Evolutionary conservation across 2,888 invertebrate species (phyloP).

Genomic region (Leuctra nigra): DNA sequence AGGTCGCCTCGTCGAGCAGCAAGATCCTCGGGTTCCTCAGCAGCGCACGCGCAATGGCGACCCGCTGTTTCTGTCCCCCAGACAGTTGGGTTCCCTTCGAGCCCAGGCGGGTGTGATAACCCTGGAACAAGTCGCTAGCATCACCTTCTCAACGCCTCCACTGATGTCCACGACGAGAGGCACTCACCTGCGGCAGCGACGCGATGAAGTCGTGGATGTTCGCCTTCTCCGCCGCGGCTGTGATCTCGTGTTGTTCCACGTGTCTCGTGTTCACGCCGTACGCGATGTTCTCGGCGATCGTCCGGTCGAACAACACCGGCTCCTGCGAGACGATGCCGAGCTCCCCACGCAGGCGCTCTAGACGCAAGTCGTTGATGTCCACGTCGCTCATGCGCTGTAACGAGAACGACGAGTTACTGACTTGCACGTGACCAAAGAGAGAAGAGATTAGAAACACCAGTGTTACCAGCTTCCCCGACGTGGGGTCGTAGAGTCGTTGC

Average conservation of each 20-base stretch:
- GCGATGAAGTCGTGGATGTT: constrained; percentile 82
- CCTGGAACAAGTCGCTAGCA: constrained; percentile 34
- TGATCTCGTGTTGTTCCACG: constrained; percentile 63
- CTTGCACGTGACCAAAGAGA: no score
- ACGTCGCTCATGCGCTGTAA: constrained; percentile 32
- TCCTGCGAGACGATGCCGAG: constrained; percentile 70
- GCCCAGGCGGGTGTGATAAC: constrained; percentile 45
- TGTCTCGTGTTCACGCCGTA: constrained; percentile 77
- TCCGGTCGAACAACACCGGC: constrained; percentile 81
- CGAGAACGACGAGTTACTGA: not conserved
- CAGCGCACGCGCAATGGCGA: constrained; percentile 50
- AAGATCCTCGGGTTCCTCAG: constrained; percentile 45
- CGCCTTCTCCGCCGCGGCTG: constrained; percentile 71
- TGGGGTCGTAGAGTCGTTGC: constrained; percentile 70
- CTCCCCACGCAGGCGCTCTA: constrained; percentile 21
- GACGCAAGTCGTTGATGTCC: constrained; percentile 18
- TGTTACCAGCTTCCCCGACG: no score
- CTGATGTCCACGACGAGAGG: no score
- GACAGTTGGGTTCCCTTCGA: constrained; percentile 40
- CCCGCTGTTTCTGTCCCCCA: constrained; percentile 45
- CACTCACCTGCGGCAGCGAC: constrained; percentile 64
- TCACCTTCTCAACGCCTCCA: no score
- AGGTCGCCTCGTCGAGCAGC: constrained; percentile 48
- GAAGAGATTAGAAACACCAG: no score
- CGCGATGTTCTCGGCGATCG: constrained; percentile 84